A percentile compares a stretch with the other conserved stretches of the same genome.
Evolutionary conservation across 1,140 invertebrate genomes (phyloP).

Genomic region (Teleogryllus occipitalis): DNA sequence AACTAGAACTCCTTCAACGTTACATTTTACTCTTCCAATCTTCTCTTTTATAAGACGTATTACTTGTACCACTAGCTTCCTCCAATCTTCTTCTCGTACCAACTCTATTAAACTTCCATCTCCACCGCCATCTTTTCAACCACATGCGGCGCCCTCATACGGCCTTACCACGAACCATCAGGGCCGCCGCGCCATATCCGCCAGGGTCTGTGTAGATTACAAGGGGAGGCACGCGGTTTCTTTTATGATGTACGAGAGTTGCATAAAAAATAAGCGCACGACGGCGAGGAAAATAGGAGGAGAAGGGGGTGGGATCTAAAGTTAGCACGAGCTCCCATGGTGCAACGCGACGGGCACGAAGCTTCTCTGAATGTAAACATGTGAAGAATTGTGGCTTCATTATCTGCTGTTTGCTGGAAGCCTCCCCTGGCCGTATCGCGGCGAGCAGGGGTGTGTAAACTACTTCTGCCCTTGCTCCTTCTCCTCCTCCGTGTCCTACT

Average conservation of each 20-base stretch:
- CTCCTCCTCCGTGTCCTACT: not conserved
- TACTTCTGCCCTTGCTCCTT: not conserved
- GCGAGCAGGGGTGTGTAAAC: not conserved
- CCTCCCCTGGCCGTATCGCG: not conserved
- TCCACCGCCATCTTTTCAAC: too few species aligned
- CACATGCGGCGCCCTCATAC: too few species aligned
- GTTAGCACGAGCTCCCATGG: not conserved
- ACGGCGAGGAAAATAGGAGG: too few species aligned
- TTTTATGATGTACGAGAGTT: not conserved
- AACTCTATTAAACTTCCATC: too few species aligned
- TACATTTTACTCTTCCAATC: too few species aligned
- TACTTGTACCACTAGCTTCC: too few species aligned
- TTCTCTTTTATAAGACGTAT: too few species aligned
- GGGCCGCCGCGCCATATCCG: too few species aligned
- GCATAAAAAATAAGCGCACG: not conserved
- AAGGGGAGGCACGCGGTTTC: not conserved
- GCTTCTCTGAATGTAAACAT: not conserved
- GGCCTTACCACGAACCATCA: too few species aligned
- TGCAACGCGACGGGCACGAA: not conserved
- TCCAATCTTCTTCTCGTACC: too few species aligned
- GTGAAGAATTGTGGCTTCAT: not conserved
- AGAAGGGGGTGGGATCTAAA: too few species aligned
- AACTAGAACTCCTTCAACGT: too few species aligned
- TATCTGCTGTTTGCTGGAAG: not conserved
- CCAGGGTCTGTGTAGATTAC: not conserved